A percentile compares a stretch with the other conserved stretches of the same genome.
Conservation (phyloP, 2,113 vertebrate genomes). For the zebrafish (Danio rerio) region GRCz12tu NC_133190.1:26492501-26493000, state of each 20-base stretch:
- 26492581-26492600: no score
- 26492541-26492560: no score
- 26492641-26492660: no score
- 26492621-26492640: no score
- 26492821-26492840: not conserved
- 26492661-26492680: no score
- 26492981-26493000: constrained; percentile 47
- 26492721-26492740: no score
- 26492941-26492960: constrained; percentile 58
- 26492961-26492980: constrained; percentile 52
- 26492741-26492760: not conserved
- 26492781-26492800: not conserved
- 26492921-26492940: constrained; percentile 47
- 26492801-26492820: not conserved
- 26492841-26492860: not conserved
- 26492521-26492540: no score
- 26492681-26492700: no score
- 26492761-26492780: not conserved
- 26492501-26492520: no score
- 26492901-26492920: constrained; percentile 51
- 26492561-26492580: no score
- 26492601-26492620: no score
- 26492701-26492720: not conserved
- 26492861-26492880: not conserved
- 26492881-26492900: constrained; percentile 23